Evolutionary conservation across 2,888 invertebrate genomes (phyloP), one percentile per base, ranked within the genome.

Genomic region (Ferdinandea cuprea): DNA sequence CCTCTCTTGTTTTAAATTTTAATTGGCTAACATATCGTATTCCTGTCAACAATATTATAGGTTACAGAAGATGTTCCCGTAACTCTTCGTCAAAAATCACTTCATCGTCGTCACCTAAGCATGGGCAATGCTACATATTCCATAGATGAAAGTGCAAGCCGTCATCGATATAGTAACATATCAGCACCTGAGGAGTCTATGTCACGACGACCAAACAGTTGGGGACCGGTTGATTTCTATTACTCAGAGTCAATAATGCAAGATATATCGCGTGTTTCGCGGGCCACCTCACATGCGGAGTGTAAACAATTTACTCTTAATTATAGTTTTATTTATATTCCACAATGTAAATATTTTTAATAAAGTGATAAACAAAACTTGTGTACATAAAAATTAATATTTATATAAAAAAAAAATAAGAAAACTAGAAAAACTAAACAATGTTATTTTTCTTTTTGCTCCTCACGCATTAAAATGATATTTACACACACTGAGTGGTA

Each of bases 261-360:
- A 85, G 94, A 94, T 88, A 94, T 95, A 85, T 95, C 96, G 88
- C 95, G 94, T 86, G 93, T 94, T 85, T 95, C 96, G 88, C 95
- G 94, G 86, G 93, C 94, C 71, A 92, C 93, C 88, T 97, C 97
- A 87, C 97, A 97, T 93, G 97, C 97, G 91, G 96, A 96, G 93
- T 97, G 97, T 97, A 97, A 95, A 25, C 25, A 25, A 90, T 91
- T 73, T 65, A 59, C 35, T 44, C 13, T 44, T 32, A 59, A 63
- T 8, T 58, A 79, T 85, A 66, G 11, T 28, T 65, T 15, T 73
- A 25, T 17, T 50, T 42, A 46, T 46, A 66, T 52, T 50, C 25
- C 13, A 21, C 13, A 54, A 44, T 79, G 59, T 68, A 79, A 42
- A 65, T 66, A 74, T 40, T 17, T 37, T 56, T 37, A 54, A 59